Conservation (phyloP, 92 coral and sea anemone species). For the Palythoa caribaeorum region DNA sequence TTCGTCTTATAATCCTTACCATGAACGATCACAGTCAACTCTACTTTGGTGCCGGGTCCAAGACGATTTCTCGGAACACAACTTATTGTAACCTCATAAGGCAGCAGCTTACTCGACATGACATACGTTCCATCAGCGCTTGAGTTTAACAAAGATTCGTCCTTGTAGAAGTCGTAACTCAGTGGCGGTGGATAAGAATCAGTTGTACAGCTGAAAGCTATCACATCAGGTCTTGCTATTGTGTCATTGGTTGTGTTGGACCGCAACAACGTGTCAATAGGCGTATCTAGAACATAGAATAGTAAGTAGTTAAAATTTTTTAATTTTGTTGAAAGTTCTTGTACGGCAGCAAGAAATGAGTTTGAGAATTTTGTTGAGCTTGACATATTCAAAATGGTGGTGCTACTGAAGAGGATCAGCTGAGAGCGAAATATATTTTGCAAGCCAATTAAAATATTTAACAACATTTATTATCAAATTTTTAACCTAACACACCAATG, state of each 20-base stretch:
- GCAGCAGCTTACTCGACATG: not conserved
- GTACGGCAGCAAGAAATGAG: too few species aligned
- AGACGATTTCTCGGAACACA: slow-evolving; percentile 30
- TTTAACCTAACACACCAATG: too few species aligned
- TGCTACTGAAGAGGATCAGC: too few species aligned
- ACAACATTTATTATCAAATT: too few species aligned
- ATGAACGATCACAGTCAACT: slow-evolving; percentile 26
- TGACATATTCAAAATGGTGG: too few species aligned
- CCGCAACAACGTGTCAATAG: slow-evolving; percentile 33
- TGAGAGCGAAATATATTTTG: too few species aligned
- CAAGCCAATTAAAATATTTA: too few species aligned
- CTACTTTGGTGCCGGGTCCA: slow-evolving; percentile 3
- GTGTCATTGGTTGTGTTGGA: slow-evolving; percentile 25
- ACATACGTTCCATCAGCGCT: slow-evolving; percentile 18
- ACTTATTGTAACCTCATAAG: not conserved
- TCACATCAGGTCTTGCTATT: slow-evolving; percentile 15
- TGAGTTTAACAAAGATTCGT: not conserved
- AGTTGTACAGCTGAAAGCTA: slow-evolving; percentile 22
- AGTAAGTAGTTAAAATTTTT: not conserved
- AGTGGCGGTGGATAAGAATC: slow-evolving; percentile 10
- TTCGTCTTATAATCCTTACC: slow-evolving; percentile 2
- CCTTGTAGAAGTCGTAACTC: slow-evolving; percentile 25
- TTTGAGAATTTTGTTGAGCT: too few species aligned
- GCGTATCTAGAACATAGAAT: slow-evolving; percentile 43
- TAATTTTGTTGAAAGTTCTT: not conserved